Evolutionary conservation across 2,888 invertebrate species (phyloP).

Genomic region (Eupithecia tripunctaria): DNA sequence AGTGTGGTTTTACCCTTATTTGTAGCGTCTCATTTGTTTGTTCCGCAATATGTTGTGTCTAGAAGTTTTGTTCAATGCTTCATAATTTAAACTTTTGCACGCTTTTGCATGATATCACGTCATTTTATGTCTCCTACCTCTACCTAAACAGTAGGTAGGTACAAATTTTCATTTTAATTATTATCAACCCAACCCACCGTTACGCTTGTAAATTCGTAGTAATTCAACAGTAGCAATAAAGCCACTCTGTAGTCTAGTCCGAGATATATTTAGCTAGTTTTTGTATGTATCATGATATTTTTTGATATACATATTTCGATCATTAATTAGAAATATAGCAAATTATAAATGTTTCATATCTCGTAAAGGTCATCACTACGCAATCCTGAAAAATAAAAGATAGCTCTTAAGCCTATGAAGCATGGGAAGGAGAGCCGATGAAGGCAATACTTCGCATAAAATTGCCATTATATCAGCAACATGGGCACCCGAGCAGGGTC

Average conservation of each 20-base stretch:
- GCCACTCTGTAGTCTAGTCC: too few species aligned
- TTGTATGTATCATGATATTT: too few species aligned
- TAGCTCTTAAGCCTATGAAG: not conserved
- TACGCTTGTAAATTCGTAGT: not conserved
- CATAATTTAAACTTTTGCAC: not conserved
- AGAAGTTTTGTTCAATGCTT: not conserved
- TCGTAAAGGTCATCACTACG: not conserved
- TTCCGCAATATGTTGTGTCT: not conserved
- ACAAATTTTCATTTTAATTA: not conserved
- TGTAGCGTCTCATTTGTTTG: constrained; percentile 34
- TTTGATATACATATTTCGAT: too few species aligned
- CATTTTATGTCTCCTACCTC: not conserved
- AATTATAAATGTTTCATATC: not conserved
- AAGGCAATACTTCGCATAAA: constrained; percentile 7
- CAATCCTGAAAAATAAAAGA: not conserved
- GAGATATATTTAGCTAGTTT: too few species aligned
- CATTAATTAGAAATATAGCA: not conserved
- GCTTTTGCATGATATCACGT: not conserved
- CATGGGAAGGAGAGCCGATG: not conserved
- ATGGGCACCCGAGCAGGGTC: constrained; percentile 56
- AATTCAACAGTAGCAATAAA: not conserved
- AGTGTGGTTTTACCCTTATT: constrained; percentile 29
- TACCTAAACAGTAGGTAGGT: not conserved
- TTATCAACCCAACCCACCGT: not conserved
- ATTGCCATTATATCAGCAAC: not conserved